Evolutionary conservation across 2,113 vertebrate genomes (phyloP).

Genomic region (Ramphastos sulfuratus): DNA sequence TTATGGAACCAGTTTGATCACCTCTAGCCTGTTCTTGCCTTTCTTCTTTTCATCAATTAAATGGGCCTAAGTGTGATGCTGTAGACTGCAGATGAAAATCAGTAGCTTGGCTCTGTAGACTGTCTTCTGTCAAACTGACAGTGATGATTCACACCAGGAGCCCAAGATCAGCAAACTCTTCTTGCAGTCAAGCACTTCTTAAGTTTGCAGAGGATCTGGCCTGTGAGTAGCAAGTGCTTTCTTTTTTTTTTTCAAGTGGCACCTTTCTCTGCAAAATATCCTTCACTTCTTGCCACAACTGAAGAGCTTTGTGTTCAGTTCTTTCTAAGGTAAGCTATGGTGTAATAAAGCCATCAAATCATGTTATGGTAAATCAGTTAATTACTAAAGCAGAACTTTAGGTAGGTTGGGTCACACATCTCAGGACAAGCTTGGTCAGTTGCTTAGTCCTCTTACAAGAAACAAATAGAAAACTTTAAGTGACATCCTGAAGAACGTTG

Average conservation of each 20-base stretch:
- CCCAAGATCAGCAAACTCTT: neutral
- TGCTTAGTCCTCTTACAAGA: slow-evolving; percentile 39
- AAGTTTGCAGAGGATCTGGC: neutral
- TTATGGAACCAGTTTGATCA: neutral
- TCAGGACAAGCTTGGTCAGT: neutral
- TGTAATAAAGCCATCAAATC: neutral
- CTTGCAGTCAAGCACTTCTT: neutral
- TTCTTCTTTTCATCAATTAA: neutral
- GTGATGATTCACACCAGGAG: neutral
- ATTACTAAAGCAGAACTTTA: neutral
- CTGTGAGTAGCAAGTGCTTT: neutral
- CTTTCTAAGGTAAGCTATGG: neutral
- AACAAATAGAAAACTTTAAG: slow-evolving; percentile 18
- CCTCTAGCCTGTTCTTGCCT: neutral
- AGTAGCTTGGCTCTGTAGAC: neutral
- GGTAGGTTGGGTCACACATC: neutral
- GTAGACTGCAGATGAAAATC: neutral
- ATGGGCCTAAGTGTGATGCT: neutral
- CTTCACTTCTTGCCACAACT: neutral
- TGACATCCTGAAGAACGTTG: slow-evolving; percentile 50
- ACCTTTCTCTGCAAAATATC: neutral
- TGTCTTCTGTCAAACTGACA: neutral
- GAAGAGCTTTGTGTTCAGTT: neutral
- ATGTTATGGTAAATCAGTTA: neutral
- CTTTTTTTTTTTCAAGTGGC: neutral